These are phyloP conservation scores for Lonchura striata DNA, from an alignment of 2,113 vertebrate species.

Conservation along the genomic window DNA sequence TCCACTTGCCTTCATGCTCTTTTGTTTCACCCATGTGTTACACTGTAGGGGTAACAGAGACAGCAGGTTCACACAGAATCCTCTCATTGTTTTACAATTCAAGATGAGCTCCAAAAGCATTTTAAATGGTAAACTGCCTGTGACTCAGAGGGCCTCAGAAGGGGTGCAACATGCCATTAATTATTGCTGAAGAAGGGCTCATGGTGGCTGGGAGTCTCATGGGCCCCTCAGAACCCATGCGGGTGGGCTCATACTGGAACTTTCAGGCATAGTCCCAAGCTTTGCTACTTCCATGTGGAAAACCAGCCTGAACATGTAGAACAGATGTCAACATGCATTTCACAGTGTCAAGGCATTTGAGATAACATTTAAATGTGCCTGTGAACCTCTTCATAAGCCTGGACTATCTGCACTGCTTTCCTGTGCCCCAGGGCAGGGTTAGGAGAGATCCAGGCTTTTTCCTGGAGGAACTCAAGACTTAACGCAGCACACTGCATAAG, in stretches of 20 bases:
- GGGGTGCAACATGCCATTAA: neutral
- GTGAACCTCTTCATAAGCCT: neutral
- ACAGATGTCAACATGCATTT: neutral
- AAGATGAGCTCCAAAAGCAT: neutral
- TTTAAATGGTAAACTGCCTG: neutral
- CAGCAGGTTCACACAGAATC: fast-evolving
- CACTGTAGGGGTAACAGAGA: neutral
- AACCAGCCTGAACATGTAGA: neutral
- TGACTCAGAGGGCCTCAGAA: neutral
- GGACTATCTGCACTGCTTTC: neutral
- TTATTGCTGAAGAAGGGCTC: neutral
- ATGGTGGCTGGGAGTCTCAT: neutral
- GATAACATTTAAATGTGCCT: neutral
- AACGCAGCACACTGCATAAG: neutral
- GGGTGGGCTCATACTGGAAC: neutral
- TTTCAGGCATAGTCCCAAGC: neutral
- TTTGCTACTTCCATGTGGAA: neutral
- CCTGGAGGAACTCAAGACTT: neutral
- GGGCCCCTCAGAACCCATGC: neutral
- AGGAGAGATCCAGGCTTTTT: neutral
- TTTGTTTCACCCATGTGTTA: fast-evolving
- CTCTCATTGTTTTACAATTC: neutral
- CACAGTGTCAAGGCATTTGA: fast-evolving
- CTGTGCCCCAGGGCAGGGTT: neutral
- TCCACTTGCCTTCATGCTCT: neutral